Evolutionary conservation across 2,113 vertebrate genomes (phyloP), one percentile per base, ranked within the genome.

Genomic region (Aix galericulata): DNA sequence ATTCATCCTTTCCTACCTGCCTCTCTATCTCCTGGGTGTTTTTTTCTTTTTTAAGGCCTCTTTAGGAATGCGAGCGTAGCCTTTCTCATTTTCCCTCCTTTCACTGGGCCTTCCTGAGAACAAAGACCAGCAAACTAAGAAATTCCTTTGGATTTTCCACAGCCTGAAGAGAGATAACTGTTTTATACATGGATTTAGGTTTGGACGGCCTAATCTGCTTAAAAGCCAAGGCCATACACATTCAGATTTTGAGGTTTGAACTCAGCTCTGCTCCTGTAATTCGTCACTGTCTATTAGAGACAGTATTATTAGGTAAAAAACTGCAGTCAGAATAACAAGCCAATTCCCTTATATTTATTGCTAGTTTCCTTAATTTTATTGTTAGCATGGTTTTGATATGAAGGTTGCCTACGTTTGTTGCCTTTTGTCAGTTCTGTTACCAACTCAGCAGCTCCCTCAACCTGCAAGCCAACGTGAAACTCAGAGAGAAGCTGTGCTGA

Each of bases 111-210:
- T 86, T 93, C 64, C 74, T 79, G 77, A 81, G 92, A 94, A 96
- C 88, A 96, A 97, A 96, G 88, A 94, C 66, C 17, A 73, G 83
- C 78, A 86, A 94, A 87, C 83, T 91, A 91, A 95, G 93, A 96
- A 91, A 96, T 94, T 96, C 94, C 88, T 93, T 90, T 83, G 67
- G 11, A 68, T 93, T 93, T 89, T 86, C 71, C 86, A 72, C 27
- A 86, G 88, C 11, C 69, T 88, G 71, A 75, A 87, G 86, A 94
- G 93, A 81, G 78, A 85, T 62, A 86, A 53, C 56, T 84, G 81
- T 86, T 89, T 94, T 86, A 94, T 93, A 88, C 79, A 67, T 20
- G 34, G 74, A 95, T 94, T 94, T 86, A 89, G 63, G 87, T 88
- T 89, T 91, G 81, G 68, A 74, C 59, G 89, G 84, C 34, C 71